A percentile compares a stretch with the other conserved stretches of the same genome.
These are phyloP conservation scores for Hypsopygia costalis DNA, from an alignment of 2,888 invertebrate species.

Conservation along the genomic window DNA sequence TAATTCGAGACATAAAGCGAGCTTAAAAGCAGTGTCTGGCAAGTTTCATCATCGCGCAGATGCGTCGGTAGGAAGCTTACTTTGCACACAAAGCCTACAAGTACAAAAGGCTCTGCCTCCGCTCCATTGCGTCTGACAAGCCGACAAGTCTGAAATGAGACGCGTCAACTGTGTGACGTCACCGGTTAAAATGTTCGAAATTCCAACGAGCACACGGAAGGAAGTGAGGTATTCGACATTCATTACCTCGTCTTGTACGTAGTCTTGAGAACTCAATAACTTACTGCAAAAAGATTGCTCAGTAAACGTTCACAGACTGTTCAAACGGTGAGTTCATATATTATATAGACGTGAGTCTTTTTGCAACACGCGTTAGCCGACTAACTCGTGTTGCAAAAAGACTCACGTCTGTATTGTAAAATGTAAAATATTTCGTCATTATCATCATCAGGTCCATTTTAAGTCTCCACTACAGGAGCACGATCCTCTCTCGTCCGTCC, in stretches of 20 bases:
- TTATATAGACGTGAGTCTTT: background rate
- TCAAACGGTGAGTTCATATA: background rate
- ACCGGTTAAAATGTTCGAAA: conserved; percentile 46
- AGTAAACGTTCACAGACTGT: background rate
- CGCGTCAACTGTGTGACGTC: conserved; percentile 61
- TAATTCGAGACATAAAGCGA: conserved; percentile 75
- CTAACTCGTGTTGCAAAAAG: too few relatives aligned
- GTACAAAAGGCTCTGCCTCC: conserved; percentile 73
- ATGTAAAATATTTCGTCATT: too few relatives aligned
- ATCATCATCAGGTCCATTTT: too few relatives aligned
- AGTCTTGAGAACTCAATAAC: background rate
- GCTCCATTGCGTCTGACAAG: conserved; percentile 74
- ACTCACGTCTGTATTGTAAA: too few relatives aligned
- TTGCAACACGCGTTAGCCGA: too few relatives aligned
- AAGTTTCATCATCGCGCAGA: conserved; percentile 78
- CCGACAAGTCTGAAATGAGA: conserved; percentile 65
- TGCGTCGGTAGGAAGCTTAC: conserved; percentile 76
- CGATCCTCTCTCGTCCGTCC: too few relatives aligned
- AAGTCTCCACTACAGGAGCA: too few relatives aligned
- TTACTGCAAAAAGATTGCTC: background rate
- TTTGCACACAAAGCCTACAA: conserved; percentile 77
- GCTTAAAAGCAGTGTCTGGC: conserved; percentile 77
- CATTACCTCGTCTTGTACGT: background rate
- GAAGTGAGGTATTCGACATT: background rate
- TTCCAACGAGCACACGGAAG: conserved; percentile 15